These are phyloP conservation scores for Ochotona curzoniae DNA, from an alignment of 2,113 vertebrate genomes.

Conservation along the genomic window DNA sequence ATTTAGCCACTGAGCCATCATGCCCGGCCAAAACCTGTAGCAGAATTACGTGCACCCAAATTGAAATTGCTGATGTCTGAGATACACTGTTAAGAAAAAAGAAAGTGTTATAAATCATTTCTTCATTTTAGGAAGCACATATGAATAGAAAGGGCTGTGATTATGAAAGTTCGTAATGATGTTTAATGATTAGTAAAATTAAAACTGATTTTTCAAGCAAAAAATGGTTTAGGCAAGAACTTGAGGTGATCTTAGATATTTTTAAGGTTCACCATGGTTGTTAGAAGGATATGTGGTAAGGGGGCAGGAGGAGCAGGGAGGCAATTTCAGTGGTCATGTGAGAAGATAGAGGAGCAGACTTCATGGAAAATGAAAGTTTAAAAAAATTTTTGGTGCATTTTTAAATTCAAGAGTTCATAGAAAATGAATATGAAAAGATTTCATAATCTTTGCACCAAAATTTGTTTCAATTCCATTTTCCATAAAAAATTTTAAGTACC, in stretches of 20 bases:
- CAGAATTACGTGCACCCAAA: background rate
- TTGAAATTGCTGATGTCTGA: background rate
- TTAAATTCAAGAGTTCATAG: too few relatives aligned
- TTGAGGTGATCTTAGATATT: background rate
- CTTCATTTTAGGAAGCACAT: background rate
- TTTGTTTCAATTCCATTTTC: too few relatives aligned
- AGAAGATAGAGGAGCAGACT: too few relatives aligned
- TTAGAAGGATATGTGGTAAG: background rate
- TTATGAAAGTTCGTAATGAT: background rate
- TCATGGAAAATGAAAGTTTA: too few relatives aligned
- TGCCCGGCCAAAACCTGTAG: background rate
- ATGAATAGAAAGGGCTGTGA: background rate
- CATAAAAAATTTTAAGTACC: background rate
- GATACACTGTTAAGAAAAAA: background rate
- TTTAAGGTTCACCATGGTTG: background rate
- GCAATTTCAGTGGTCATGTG: background rate
- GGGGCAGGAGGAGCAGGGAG: background rate
- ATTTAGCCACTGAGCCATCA: too few relatives aligned
- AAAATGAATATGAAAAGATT: background rate
- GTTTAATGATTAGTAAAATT: background rate
- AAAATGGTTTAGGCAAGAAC: background rate
- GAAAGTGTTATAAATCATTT: background rate
- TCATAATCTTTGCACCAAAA: too few relatives aligned
- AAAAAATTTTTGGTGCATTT: too few relatives aligned
- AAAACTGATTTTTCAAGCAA: constrained; percentile 32